phyloP scores from a whole-genome alignment of 2,888 invertebrate species.

The Lepidocyrtinus sp. region DNA sequence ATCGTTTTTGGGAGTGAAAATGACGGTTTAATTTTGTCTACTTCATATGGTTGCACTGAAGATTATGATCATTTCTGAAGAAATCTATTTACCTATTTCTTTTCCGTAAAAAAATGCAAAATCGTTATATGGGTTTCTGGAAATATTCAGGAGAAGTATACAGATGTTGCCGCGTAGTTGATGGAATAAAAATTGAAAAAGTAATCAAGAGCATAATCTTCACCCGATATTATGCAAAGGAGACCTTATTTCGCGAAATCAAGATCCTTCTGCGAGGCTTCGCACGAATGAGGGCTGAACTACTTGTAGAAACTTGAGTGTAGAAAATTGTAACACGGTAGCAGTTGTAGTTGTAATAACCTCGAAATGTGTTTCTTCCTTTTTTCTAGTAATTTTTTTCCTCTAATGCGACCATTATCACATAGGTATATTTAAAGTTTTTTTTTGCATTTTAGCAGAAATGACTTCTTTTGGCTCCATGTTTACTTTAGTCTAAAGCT shows the following conservation, averaged over 20 bases:
- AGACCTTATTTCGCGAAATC: not conserved
- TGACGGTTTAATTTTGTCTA: not conserved
- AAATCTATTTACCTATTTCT: not conserved
- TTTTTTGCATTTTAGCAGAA: no score
- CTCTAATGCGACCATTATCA: not conserved
- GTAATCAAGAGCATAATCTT: not conserved
- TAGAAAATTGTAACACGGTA: no score
- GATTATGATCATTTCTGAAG: no score
- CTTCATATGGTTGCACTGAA: no score
- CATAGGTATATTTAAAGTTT: not conserved
- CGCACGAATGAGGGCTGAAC: no score
- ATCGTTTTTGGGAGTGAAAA: not conserved
- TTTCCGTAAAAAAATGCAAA: not conserved
- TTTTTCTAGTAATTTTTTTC: no score
- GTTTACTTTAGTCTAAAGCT: constrained; percentile 8
- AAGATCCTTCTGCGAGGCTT: no score
- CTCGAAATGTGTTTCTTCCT: no score
- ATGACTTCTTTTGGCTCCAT: not conserved
- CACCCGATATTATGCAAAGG: not conserved
- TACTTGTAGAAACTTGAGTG: no score
- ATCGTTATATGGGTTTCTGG: no score
- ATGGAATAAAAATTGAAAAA: not conserved
- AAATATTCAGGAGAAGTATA: no score
- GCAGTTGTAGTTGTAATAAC: no score
- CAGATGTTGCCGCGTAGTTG: not conserved